Evolutionary conservation across 2,797 vertebrate species (phyloP), one percentile per base, ranked within the genome.

Genomic region (Ceryle rudis): DNA sequence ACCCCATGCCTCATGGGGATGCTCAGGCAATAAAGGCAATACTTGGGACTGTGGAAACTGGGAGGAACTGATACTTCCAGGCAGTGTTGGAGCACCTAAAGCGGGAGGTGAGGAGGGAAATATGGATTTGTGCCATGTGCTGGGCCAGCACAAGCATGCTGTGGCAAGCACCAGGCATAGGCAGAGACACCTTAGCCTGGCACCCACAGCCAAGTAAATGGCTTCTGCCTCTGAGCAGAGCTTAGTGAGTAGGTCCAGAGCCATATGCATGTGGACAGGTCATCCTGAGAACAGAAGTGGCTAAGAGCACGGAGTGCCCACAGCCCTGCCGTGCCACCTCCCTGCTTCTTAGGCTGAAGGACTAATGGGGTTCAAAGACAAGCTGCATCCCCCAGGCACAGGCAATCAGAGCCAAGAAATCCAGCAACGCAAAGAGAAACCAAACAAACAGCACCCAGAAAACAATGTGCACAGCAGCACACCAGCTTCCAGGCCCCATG

Each of bases 301-400:
- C 55, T 37, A 21, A 39, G 20, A 57, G 62, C 82, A 57, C 1
- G 5, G 39, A 58, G 60, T 6, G 25, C 52, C 29, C 39, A 28
- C 35, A 47, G 62, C 55, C 7, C 0, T 37, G 33, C n/a, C 22
- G 12, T 4, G 14, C 51, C 0, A 3, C 42, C 35, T 47, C 44
- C 33, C 39, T 12, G 51, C 14, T 44, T 28, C 77, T 51, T 21
- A 11, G 55, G 58, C 65, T n/a, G 39, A 47, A 41, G 35, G 31
- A 42, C 19, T 26, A 17, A 12, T 1, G 0, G 52, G 21, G 26
- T 3, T 17, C 71, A 55, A 41, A 55, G 41, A 22, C 33, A 37
- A 66, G 26, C 35, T 42, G 46, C 26, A 31, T 77, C 46, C 46
- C 3, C 2, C 29, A 39, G 62, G 82, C 3, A 2, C 29, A 33